phyloP scores from a whole-genome alignment of 2,888 invertebrate species.

The Troides helena region DNA sequence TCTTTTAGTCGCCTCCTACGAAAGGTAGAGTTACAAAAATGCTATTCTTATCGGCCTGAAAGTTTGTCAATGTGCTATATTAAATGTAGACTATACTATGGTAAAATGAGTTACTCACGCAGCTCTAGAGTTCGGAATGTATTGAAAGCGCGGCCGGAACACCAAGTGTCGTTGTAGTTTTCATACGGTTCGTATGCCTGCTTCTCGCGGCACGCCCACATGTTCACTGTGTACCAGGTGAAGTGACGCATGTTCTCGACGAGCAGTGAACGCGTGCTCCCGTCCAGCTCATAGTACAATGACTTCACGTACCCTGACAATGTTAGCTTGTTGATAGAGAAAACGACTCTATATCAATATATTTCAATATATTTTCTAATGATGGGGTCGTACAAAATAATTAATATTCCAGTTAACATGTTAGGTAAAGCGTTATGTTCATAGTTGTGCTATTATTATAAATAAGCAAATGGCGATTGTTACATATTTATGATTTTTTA shows the following conservation, averaged over 20 bases:
- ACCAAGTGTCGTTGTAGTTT: constrained; percentile 65
- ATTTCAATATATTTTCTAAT: neutral
- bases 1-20: no score
- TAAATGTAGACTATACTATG: no score
- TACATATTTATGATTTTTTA: neutral
- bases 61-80: no score
- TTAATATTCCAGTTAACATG: neutral
- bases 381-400: neutral
- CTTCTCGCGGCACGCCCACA: constrained; percentile 87
- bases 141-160: constrained; percentile 68
- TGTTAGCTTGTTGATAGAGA: constrained; percentile 7
- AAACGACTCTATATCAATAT: constrained; percentile 9
- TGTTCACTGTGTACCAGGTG: constrained; percentile 86
- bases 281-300: constrained; percentile 71
- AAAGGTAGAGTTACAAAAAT: no score
- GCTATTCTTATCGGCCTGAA: no score
- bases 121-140: constrained; percentile 64
- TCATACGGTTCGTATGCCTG: constrained; percentile 75
- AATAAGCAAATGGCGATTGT: neutral
- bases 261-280: constrained; percentile 59
- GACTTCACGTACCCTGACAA: constrained; percentile 58
- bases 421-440: neutral
- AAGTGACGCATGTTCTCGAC: constrained; percentile 84
- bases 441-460: neutral
- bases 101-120: constrained; percentile 42